Evolutionary conservation across 2,888 invertebrate genomes (phyloP).

Genomic region (Dryobota labecula): DNA sequence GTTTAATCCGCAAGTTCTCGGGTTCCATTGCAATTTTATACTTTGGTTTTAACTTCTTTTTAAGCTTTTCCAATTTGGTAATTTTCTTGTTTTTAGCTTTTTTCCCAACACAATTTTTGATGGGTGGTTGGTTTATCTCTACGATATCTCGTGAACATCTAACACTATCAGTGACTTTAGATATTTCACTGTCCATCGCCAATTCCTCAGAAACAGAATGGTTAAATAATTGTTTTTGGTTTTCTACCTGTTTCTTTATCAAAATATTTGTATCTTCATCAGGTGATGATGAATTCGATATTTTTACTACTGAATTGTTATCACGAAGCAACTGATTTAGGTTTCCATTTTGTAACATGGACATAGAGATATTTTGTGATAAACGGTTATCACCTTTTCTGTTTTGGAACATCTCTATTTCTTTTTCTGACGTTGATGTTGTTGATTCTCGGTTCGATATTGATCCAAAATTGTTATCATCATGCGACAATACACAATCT

Average conservation of each 20-base stretch:
- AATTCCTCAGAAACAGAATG: conserved; percentile 12
- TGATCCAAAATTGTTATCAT: conserved; percentile 13
- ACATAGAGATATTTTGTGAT: conserved; percentile 17
- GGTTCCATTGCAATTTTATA: conserved; percentile 75
- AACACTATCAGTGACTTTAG: conserved; percentile 4
- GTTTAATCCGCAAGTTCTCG: conserved; percentile 62
- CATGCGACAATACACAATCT: conserved; percentile 5
- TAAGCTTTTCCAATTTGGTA: conserved; percentile 77
- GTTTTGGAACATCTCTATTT: conserved; percentile 1
- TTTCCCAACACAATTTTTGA: conserved; percentile 33
- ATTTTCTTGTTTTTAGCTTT: conserved; percentile 69
- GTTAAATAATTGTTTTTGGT: background rate
- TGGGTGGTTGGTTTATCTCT: conserved; percentile 17
- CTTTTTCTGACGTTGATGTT: conserved; percentile 5
- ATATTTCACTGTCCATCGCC: background rate
- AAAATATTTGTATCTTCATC: conserved; percentile 6
- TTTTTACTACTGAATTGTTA: background rate
- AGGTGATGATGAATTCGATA: background rate
- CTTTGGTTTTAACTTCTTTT: conserved; percentile 76
- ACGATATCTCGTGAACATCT: background rate
- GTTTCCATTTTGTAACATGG: conserved; percentile 11
- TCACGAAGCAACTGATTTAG: conserved; percentile 6
- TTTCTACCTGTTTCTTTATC: conserved; percentile 1
- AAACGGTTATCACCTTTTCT: background rate
- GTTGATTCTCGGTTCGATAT: background rate